Evolutionary conservation across 2,113 vertebrate species (phyloP), one percentile per base, ranked within the genome.

Genomic region (Haemorhous mexicanus): DNA sequence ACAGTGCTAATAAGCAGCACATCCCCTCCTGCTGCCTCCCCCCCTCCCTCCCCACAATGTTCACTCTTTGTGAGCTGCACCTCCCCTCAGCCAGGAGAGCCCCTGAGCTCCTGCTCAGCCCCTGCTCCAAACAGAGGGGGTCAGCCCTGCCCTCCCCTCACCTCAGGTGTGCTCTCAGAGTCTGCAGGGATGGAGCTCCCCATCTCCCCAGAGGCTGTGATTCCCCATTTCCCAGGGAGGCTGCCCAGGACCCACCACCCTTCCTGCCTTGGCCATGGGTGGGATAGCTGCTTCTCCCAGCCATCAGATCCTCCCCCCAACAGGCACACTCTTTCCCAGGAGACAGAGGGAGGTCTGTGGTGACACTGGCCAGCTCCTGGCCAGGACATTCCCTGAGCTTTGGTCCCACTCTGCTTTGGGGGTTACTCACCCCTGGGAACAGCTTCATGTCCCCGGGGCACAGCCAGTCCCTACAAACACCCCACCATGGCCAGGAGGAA

Each of bases 1-100:
- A 1, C 74, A 14, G 72, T 5, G 1, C 39, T 28, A 41, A 52
- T 15, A 22, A 90, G 74, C 43, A 13, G 70, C 11, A 12, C 5
- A 75, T 30, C 82, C 68, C 14, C 10, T 33, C 24, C 66, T 90
- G 35, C 24, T 64, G 55, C 80, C 47, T 49, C 13, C 26, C 77
- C 21, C 12, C 41, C 41, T 43, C 16, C 62, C 13, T 28, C 33
- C 37, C 7, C 2, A 5, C 18, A 0, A 11, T 1, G 0, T 0
- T 50, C 52, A 3, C 50, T 46, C 41, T 23, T 0, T 0, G 0
- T 0, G 14, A 56, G 66, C 52, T 70, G 41, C 8, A 9, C 46
- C 16, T 12, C 49, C 10, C 30, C 24, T 11, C 47, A 11, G 53
- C 59, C 49, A 2, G 24, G 10, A 37, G 32, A 6, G 49, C 12